Evolutionary conservation across 2,797 vertebrate species (phyloP).

Genomic region (Chaunax sp.): DNA sequence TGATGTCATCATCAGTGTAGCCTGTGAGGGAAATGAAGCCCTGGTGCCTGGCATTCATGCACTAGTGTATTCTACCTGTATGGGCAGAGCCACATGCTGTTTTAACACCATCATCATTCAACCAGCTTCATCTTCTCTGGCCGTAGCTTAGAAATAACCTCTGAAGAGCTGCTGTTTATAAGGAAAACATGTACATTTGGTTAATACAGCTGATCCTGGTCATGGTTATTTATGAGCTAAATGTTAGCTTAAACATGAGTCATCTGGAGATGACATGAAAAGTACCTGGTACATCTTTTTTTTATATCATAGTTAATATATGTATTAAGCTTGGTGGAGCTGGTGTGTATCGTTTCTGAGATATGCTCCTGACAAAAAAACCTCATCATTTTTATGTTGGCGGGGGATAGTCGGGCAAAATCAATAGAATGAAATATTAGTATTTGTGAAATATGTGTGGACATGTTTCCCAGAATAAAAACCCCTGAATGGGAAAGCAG

Average conservation of each 20-base stretch:
- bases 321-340: too few relatives aligned
- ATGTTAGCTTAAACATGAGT: not conserved
- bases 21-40: not conserved
- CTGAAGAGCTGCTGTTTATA: conserved; percentile 23
- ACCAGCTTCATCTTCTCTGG: conserved; percentile 18
- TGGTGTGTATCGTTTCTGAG: too few relatives aligned
- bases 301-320: too few relatives aligned
- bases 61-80: conserved; percentile 4
- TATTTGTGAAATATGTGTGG: too few relatives aligned
- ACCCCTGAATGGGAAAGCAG: too few relatives aligned
- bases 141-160: conserved; percentile 21
- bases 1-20: conserved; percentile 1
- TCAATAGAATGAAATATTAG: too few relatives aligned
- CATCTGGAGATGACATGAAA: too few relatives aligned
- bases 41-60: not conserved
- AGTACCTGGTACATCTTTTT: too few relatives aligned
- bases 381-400: too few relatives aligned
- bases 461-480: too few relatives aligned
- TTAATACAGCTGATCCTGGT: conserved; percentile 16
- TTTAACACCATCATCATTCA: conserved; percentile 15
- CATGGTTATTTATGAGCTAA: not conserved
- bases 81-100: conserved; percentile 4
- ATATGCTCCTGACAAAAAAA: too few relatives aligned
- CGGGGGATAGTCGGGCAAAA: too few relatives aligned
- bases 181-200: conserved; percentile 34